Conservation (phyloP, 2,113 vertebrate genomes). For the Rhinichthys klamathensis region DNA sequence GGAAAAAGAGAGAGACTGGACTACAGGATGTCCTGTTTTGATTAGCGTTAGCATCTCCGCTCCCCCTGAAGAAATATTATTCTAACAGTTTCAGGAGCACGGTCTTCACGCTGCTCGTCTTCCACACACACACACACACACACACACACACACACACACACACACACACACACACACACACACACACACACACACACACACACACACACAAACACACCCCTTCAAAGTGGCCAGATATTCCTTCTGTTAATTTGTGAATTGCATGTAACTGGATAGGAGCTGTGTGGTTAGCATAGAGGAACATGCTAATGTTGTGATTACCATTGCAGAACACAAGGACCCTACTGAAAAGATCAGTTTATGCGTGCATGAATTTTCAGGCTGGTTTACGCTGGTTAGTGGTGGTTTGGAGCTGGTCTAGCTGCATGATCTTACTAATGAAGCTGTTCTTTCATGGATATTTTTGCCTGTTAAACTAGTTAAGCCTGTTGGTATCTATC, state of each 20-base stretch:
- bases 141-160: too few relatives aligned
- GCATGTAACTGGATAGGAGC: slow-evolving; percentile 20
- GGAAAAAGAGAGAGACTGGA: slow-evolving; percentile 77
- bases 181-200: too few relatives aligned
- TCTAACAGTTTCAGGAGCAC: slow-evolving; percentile 81
- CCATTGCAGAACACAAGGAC: neutral
- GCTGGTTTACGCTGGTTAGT: neutral
- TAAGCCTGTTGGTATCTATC: too few relatives aligned
- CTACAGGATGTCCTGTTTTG: slow-evolving; percentile 99
- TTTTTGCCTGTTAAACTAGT: neutral
- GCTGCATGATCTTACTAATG: neutral
- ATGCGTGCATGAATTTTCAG: neutral
- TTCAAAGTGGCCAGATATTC: neutral
- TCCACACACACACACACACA: neutral
- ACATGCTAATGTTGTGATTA: slow-evolving; percentile 8
- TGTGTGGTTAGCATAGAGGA: neutral
- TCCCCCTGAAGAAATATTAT: slow-evolving; percentile 96
- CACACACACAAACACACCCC: neutral
- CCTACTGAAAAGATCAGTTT: neutral
- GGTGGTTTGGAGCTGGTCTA: neutral
- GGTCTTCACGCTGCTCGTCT: slow-evolving; percentile 36
- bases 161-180: too few relatives aligned
- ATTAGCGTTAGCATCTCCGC: slow-evolving; percentile 96
- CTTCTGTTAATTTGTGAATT: slow-evolving; percentile 37
- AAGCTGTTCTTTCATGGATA: neutral